phyloP scores from a whole-genome alignment of 2,797 vertebrate genomes.

The Gobio occitaniae region DNA sequence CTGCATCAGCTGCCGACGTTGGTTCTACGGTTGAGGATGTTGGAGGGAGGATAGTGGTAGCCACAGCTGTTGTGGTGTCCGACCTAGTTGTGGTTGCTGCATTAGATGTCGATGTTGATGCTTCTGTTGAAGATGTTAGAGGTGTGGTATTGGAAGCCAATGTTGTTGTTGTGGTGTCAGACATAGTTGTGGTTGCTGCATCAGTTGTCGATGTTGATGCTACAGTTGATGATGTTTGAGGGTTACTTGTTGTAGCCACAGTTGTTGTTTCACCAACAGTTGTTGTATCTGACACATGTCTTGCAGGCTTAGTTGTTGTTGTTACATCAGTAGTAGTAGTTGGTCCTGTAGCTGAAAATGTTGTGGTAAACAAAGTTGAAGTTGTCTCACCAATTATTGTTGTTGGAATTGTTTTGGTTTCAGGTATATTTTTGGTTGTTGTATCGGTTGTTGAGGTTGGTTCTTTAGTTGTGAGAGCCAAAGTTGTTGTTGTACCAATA shows the following conservation, averaged over 20 bases:
- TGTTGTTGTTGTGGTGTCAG: too few species aligned
- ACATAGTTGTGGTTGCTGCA: too few species aligned
- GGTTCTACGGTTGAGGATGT: too few species aligned
- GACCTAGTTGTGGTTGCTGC: too few species aligned
- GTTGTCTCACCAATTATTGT: neutral
- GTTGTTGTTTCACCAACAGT: neutral
- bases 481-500: neutral
- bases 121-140: neutral
- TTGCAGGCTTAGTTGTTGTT: neutral
- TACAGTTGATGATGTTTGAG: neutral
- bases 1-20: too few species aligned
- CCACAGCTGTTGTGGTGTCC: too few species aligned
- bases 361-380: neutral
- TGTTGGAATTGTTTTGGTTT: too few species aligned
- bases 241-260: rapidly evolving
- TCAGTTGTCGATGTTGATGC: too few species aligned
- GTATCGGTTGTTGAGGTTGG: neutral
- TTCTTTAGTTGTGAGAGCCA: neutral
- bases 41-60: too few species aligned
- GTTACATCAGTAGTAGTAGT: rapidly evolving
- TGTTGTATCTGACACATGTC: neutral
- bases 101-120: too few species aligned
- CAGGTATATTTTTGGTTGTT: neutral
- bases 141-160: rapidly evolving
- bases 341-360: neutral